These are phyloP conservation scores for Apolygus lucorum DNA, from an alignment of 1,140 invertebrate species.

Conservation along the genomic window DNA sequence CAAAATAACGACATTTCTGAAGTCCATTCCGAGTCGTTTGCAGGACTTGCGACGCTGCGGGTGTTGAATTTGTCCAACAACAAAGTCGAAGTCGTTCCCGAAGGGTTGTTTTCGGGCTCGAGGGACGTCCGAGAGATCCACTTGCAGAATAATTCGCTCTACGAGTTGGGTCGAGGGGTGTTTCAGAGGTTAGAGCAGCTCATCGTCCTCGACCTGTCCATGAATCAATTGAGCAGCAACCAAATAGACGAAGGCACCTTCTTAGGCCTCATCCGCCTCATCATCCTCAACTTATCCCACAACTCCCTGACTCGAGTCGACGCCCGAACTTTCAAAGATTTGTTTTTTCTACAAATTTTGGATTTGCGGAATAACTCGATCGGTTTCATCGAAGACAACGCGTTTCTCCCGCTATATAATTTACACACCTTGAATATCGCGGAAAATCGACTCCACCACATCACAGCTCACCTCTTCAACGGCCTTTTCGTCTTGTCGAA, in stretches of 20 bases:
- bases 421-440: constrained; percentile 76
- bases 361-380: constrained; percentile 81
- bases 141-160: constrained; percentile 68
- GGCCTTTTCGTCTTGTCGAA: constrained; percentile 74
- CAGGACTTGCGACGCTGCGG: constrained; percentile 61
- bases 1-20: constrained; percentile 76
- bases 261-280: constrained; percentile 68
- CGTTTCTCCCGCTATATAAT: constrained; percentile 77
- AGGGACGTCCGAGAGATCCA: constrained; percentile 73
- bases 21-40: constrained; percentile 64
- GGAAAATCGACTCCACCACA: constrained; percentile 69
- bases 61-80: constrained; percentile 79
- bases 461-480: constrained; percentile 73
- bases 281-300: constrained; percentile 74
- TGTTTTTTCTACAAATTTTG: constrained; percentile 78
- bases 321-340: constrained; percentile 73
- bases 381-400: constrained; percentile 73
- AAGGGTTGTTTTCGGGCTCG: constrained; percentile 64
- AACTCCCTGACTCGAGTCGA: constrained; percentile 74
- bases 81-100: constrained; percentile 62
- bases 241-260: constrained; percentile 76
- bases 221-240: constrained; percentile 73
- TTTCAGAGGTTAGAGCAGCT: constrained; percentile 76
- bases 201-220: constrained; percentile 73
- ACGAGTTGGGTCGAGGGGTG: constrained; percentile 65